Conservation (phyloP, 2,888 invertebrate genomes). For the Dryobota labecula region DNA sequence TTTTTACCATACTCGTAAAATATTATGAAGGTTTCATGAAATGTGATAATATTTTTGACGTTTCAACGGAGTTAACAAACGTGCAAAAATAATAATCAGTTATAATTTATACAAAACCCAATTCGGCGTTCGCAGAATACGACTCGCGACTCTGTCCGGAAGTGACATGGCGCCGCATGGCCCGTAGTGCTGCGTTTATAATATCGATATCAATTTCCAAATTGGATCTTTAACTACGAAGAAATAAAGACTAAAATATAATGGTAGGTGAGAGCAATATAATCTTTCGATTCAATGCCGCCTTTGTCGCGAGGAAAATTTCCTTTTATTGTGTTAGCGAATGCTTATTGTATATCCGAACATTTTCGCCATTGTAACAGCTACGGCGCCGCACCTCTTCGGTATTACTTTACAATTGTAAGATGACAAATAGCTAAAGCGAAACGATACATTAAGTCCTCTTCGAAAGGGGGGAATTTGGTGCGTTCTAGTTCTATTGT, state of each 20-base stretch:
- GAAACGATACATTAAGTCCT: conserved; percentile 81
- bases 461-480: conserved; percentile 71
- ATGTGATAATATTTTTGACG: conserved; percentile 14
- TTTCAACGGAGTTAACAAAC: conserved; percentile 49
- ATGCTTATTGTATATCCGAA: conserved; percentile 86
- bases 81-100: conserved; percentile 50
- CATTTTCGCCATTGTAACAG: conserved; percentile 83
- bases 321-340: conserved; percentile 87
- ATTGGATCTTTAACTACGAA: conserved; percentile 68
- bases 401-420: conserved; percentile 82
- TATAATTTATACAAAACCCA: conserved; percentile 63
- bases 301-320: conserved; percentile 80
- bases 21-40: background rate
- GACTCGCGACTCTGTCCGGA: conserved; percentile 72
- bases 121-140: conserved; percentile 71
- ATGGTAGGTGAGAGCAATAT: conserved; percentile 70
- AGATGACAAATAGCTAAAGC: conserved; percentile 84
- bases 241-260: conserved; percentile 77
- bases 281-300: conserved; percentile 77
- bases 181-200: conserved; percentile 72
- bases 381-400: conserved; percentile 75
- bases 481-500: conserved; percentile 74
- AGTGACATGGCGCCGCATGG: conserved; percentile 75
- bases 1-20: conserved; percentile 3
- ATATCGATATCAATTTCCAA: conserved; percentile 67